phyloP scores from a whole-genome alignment of 2,113 vertebrate species.

The Romanogobio albipinnatus region DNA sequence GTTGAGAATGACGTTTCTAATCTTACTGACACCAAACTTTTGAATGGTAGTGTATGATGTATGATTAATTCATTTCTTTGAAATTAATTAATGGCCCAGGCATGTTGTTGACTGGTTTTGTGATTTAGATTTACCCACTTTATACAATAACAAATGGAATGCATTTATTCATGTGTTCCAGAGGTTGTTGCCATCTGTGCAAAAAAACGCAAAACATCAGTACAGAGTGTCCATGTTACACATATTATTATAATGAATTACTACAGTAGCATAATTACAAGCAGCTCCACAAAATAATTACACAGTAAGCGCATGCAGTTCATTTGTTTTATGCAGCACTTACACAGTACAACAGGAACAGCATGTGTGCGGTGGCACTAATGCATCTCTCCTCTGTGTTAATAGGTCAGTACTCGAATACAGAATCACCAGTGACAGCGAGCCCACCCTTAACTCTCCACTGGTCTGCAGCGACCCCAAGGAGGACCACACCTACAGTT shows the following conservation, averaged over 20 bases:
- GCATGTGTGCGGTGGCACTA: background rate
- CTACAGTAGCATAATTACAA: slow-evolving; percentile 31
- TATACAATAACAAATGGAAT: background rate
- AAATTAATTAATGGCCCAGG: no score
- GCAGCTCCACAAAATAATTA: slow-evolving; percentile 27
- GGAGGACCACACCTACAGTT: slow-evolving; percentile 92
- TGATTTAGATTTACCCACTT: background rate
- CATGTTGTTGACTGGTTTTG: no score
- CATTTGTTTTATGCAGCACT: slow-evolving; percentile 1
- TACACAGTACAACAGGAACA: background rate
- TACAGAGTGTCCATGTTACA: background rate
- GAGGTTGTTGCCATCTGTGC: slow-evolving; percentile 7
- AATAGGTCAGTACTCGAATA: slow-evolving; percentile 78
- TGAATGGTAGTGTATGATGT: background rate
- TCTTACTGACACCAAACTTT: background rate
- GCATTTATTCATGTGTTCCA: background rate
- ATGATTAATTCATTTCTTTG: background rate
- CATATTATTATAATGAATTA: slow-evolving; percentile 23
- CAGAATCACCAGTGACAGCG: slow-evolving; percentile 82
- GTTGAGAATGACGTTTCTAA: no score
- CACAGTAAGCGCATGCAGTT: background rate
- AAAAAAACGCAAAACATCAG: background rate
- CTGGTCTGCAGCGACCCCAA: slow-evolving; percentile 87
- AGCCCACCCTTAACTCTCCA: slow-evolving; percentile 83
- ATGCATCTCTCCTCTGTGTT: slow-evolving; percentile 1